Base-by-base conservation (phyloP, 2,888 invertebrate species). In the Cybosia mesomella region DNA sequence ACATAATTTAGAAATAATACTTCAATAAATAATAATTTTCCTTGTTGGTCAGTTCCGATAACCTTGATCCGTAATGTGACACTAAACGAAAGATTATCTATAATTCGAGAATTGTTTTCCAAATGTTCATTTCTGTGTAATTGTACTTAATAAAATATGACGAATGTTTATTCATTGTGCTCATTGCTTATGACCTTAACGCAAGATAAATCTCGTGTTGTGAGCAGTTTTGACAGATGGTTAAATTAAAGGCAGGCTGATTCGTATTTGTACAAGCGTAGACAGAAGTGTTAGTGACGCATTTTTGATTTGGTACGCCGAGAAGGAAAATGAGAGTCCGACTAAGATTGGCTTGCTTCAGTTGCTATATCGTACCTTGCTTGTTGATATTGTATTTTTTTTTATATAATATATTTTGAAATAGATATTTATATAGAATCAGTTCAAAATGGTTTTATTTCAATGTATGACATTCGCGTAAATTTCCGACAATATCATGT, bases 191-290 rank as follows among this genome's bases (percentile, higher is more conserved):
- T 64, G 70, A 91, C 91, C 91, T 89, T 90, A 87, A 89, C 89
- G 83, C 79, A 76, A 81, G 85, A 88, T 84, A 83, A 84, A 86
- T 87, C 81, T 83, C 76, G 83, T 86, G 87, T 85, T 88, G 84
- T 86, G 85, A 82, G 80, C 85, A 83, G 89, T 89, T 91, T 92
- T 91, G 91, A 91, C 91, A 89, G 88, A 84, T 86, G 85, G 79
- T 84, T 74, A 79, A 79, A 82, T 67, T 79, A 80, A 82, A 82
- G 71, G 75, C 76, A 82, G 71, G 75, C 77, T 79, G 72, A 68
- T 72, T 74, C 66, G 60, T 66, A 59, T 55, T 64, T 54, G 82
- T 83, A 84, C 78, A 65, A 10, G n/a, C 63, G 66, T 11, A 21
- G 13, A 66, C 34, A 70, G 21, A 70, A 63, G 66, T 54, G 18